Base-by-base conservation (phyloP, 2,113 vertebrate genomes). In the Rhombomys opimus region DNA sequence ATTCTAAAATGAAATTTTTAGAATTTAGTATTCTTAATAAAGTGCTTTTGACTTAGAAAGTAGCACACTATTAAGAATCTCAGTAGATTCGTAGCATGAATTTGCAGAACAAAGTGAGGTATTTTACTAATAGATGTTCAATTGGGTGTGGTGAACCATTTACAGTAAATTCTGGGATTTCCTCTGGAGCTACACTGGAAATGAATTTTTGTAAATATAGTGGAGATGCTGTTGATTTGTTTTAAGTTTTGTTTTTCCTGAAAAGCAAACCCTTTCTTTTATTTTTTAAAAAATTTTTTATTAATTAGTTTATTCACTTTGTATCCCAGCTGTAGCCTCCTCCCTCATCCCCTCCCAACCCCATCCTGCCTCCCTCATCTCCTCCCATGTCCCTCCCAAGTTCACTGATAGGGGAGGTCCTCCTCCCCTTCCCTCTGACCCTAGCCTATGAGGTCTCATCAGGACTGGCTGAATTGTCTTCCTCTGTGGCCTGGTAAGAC, bases 131-230 rank as follows among this genome's bases (percentile, higher is more conserved):
- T 10, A 84, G 81, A 63, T 63, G n/a, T 84, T 84, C 61, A 38
- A 75, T 25, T 25, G 57, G 7, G 23, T 41, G 25, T 63, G n/a
- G 14, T 63, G n/a, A 30, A 63, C 75, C 13, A 10, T 41, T 85
- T 65, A 18, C 4, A 27, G 25, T 46, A 65, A 63, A 85, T 5
- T 46, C 13, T 61, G 57, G 22, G n/a, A 30, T 63, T 38, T 84
- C 59, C n/a, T 84, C 22, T 0, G 7, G 23, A 95, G 87, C 85
- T 65, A 90, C 90, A 75, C 18, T 88, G 72, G 78, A 93, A 96
- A 81, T 85, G 27, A 90, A 90, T 67, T 96, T 93, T 96, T 85
- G 82, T 92, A 54, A 84, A 17, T 38, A 63, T 89, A 68, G 63
- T 68, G 76, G 41, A 93, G 15, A 46, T 65, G n/a, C 0, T 92